Evolutionary conservation across 1,140 invertebrate genomes (phyloP).

Genomic region (Antheraea mylitta): DNA sequence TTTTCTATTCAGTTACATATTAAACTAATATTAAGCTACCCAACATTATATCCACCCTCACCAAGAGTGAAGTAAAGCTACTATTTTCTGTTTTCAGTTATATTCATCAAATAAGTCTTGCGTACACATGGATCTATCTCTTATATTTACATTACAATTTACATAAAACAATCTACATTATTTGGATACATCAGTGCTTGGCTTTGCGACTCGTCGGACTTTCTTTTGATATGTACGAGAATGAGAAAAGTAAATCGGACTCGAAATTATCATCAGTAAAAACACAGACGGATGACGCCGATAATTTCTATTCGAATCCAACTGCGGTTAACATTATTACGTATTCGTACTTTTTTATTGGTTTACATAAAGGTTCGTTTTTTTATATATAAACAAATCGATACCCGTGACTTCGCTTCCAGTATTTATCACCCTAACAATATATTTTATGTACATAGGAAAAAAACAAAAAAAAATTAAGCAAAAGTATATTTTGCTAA

Average conservation of each 20-base stretch:
- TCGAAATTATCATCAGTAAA: conserved; percentile 8
- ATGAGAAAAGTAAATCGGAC: conserved; percentile 22
- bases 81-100: conserved; percentile 43
- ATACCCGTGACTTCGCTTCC: no score
- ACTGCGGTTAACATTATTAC: conserved; percentile 54
- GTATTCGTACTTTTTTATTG: conserved; percentile 65
- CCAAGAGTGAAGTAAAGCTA: not conserved
- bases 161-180: conserved; percentile 35
- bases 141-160: conserved; percentile 44
- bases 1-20: no score
- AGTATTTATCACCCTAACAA: no score
- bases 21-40: no score
- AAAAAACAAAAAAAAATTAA: no score
- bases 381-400: no score
- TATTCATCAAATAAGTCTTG: conserved; percentile 56
- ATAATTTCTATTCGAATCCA: conserved; percentile 31
- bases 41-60: no score
- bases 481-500: no score
- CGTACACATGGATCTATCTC: conserved; percentile 56
- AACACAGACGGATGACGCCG: conserved; percentile 26
- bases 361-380: conserved; percentile 63
- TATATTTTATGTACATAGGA: no score
- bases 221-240: conserved; percentile 54
- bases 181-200: conserved; percentile 58
- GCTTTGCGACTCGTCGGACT: conserved; percentile 61